phyloP scores from a whole-genome alignment of 1,140 invertebrate species.

The Lasioglossum baleicum region DNA sequence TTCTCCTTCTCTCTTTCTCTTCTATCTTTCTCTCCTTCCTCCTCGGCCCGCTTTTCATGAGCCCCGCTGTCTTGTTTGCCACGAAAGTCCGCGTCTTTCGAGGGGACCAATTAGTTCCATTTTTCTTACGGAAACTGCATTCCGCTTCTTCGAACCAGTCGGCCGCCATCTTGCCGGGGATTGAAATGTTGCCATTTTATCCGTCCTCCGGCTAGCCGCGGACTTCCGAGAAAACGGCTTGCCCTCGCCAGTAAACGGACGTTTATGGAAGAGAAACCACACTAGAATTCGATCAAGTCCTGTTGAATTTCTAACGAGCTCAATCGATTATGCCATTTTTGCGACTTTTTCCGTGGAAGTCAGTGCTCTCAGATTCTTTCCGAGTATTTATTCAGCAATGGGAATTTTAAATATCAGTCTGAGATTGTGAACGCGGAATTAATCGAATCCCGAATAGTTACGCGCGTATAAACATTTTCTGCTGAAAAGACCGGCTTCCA shows the following conservation, averaged over 20 bases:
- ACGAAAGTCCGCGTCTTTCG: slow-evolving; percentile 58
- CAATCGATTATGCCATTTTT: no score
- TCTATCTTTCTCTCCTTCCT: not conserved
- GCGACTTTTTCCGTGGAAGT: no score
- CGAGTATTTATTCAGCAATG: no score
- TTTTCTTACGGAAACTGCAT: slow-evolving; percentile 60
- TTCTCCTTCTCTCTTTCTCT: not conserved
- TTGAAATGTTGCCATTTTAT: slow-evolving; percentile 26
- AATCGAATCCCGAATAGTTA: not conserved
- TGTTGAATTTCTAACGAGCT: no score
- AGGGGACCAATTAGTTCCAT: slow-evolving; percentile 63
- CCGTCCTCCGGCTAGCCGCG: not conserved
- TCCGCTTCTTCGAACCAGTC: slow-evolving; percentile 25
- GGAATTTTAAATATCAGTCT: no score
- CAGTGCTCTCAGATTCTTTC: no score
- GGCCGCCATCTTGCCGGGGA: slow-evolving; percentile 26
- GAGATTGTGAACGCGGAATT: not conserved
- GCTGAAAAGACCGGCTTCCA: not conserved
- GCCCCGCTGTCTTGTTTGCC: slow-evolving; percentile 53
- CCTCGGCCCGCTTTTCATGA: slow-evolving; percentile 39
- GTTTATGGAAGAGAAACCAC: no score
- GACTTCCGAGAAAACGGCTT: not conserved
- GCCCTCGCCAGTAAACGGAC: no score
- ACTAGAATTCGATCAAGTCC: no score
- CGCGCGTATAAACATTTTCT: no score